Evolutionary conservation across 2,113 vertebrate species (phyloP).

Genomic region (Crotalus tigris): DNA sequence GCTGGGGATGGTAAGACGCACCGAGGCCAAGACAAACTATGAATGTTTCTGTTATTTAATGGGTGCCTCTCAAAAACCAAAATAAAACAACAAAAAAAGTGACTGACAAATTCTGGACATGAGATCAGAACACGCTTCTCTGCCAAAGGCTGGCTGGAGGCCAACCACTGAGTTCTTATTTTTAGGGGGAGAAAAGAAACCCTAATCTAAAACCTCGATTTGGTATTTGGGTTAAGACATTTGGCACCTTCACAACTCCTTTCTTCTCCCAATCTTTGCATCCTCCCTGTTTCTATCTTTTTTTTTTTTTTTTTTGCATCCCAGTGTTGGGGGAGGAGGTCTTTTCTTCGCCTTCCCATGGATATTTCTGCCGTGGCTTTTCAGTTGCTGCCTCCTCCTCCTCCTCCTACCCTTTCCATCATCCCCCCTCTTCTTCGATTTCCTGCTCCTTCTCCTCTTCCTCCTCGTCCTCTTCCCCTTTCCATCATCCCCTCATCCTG

Average conservation of each 20-base stretch:
- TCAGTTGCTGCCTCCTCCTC: not conserved
- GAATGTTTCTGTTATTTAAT: constrained; percentile 64
- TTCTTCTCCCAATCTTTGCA: not conserved
- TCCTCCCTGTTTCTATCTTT: not conserved
- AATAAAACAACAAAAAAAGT: not conserved
- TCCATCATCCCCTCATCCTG: too few species aligned
- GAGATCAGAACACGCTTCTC: constrained; percentile 52
- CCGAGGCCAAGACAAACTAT: constrained; percentile 72
- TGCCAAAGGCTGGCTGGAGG: constrained; percentile 55
- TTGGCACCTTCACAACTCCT: not conserved
- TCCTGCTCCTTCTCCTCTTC: too few species aligned
- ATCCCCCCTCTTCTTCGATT: not conserved
- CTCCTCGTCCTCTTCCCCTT: too few species aligned
- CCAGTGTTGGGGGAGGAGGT: not conserved
- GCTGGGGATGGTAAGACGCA: constrained; percentile 56
- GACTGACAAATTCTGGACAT: constrained; percentile 72
- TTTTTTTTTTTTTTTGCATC: not conserved
- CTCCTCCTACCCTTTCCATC: not conserved
- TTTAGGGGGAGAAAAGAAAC: not conserved
- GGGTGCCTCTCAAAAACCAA: constrained; percentile 52
- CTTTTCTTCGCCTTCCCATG: not conserved
- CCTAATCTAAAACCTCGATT: constrained; percentile 43
- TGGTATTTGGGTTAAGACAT: not conserved
- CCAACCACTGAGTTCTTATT: constrained; percentile 62
- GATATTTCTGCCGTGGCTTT: not conserved